phyloP scores from a whole-genome alignment of 2,888 invertebrate genomes.

The Pogonocherus hispidulus region DNA sequence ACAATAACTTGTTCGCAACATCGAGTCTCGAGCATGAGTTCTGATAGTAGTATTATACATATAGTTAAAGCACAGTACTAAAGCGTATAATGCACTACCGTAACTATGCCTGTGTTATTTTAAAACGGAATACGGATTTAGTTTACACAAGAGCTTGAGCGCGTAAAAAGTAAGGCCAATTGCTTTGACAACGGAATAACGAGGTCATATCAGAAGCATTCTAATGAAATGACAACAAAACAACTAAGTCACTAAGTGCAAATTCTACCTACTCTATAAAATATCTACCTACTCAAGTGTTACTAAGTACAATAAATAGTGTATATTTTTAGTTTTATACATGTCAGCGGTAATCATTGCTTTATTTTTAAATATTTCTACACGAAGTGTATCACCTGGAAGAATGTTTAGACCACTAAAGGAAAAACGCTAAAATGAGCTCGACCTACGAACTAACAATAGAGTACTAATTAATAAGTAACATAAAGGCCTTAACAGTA shows the following conservation, averaged over 20 bases:
- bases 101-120: not conserved
- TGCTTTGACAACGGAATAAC: conserved; percentile 5
- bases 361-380: not conserved
- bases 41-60: not conserved
- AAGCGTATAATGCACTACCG: not conserved
- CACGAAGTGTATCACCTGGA: conserved; percentile 4
- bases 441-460: not conserved
- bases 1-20: conserved; percentile 23
- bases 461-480: conserved; percentile 13
- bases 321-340: not conserved
- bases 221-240: conserved; percentile 6
- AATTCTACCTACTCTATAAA: not conserved
- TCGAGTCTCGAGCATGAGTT: not conserved
- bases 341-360: not conserved
- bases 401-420: conserved; percentile 14
- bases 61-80: conserved; percentile 1
- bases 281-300: not conserved
- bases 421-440: conserved; percentile 1
- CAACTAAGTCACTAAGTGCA: not conserved
- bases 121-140: not conserved
- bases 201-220: conserved; percentile 5
- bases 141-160: conserved; percentile 1
- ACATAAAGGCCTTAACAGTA: conserved; percentile 10
- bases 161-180: conserved; percentile 8
- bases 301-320: not conserved